Evolutionary conservation across 1,140 invertebrate genomes (phyloP).

Genomic region (Maniola jurtina): DNA sequence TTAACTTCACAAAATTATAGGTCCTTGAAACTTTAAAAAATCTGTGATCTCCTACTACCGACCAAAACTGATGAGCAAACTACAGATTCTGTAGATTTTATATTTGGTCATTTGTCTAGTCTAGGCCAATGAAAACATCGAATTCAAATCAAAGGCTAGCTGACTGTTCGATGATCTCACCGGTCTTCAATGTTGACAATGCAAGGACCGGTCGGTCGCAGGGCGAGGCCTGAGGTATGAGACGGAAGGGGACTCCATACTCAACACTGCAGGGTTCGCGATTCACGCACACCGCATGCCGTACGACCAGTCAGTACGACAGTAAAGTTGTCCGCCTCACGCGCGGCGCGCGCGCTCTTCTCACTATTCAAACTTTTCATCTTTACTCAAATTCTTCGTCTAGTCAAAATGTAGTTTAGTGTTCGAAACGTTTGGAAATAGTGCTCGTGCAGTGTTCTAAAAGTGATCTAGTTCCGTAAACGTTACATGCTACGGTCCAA

Average conservation of each 20-base stretch:
- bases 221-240: conserved; percentile 46
- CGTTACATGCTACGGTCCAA: conserved; percentile 68
- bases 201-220: conserved; percentile 67
- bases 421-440: conserved; percentile 28
- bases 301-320: conserved; percentile 57
- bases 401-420: conserved; percentile 63
- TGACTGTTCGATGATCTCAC: conserved; percentile 69
- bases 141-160: conserved; percentile 50
- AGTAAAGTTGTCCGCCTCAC: conserved; percentile 60
- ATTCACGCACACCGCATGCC: conserved; percentile 54
- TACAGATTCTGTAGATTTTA: not conserved
- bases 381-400: conserved; percentile 50
- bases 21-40: no score
- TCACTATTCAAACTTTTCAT: conserved; percentile 33
- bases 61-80: not conserved
- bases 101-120: not conserved
- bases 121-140: conserved; percentile 32
- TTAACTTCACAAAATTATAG: no score
- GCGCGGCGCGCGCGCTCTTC: conserved; percentile 69
- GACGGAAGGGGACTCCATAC: conserved; percentile 46
- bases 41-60: no score
- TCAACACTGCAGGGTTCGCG: conserved; percentile 59
- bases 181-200: conserved; percentile 75
- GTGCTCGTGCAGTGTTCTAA: conserved; percentile 45
- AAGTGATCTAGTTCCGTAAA: conserved; percentile 51